Percentiles rank a stretch among this genome's conserved stretches.
Conservation (phyloP, 2,797 vertebrate genomes). For the Rhinatrema bivittatum region DNA sequence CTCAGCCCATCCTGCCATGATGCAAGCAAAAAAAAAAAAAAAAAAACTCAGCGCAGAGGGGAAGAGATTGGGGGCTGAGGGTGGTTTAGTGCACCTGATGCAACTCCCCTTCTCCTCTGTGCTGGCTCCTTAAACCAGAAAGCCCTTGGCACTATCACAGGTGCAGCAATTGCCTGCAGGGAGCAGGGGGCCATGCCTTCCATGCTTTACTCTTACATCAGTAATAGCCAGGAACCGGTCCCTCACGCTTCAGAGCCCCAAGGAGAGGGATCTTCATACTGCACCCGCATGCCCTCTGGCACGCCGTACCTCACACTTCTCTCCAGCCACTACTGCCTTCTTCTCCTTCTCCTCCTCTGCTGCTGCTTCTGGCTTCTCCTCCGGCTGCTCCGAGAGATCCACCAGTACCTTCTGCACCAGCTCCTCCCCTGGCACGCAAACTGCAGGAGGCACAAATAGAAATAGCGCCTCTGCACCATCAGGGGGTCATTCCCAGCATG, state of each 20-base stretch:
- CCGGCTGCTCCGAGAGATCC: slow-evolving; percentile 45
- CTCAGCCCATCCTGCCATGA: slow-evolving; percentile 60
- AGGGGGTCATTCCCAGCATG: too few relatives aligned
- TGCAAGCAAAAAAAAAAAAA: background rate
- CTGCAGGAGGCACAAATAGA: slow-evolving; percentile 4
- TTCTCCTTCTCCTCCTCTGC: too few relatives aligned
- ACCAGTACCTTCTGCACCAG: slow-evolving; percentile 56
- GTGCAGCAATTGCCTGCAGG: too few relatives aligned
- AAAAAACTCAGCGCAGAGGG: background rate
- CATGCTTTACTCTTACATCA: too few relatives aligned
- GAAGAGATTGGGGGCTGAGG: too few relatives aligned
- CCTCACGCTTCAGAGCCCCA: too few relatives aligned
- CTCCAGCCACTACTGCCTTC: slow-evolving; percentile 9
- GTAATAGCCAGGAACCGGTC: too few relatives aligned
- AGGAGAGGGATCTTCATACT: background rate
- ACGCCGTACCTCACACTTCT: slow-evolving; percentile 40
- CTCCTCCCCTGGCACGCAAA: slow-evolving; percentile 68
- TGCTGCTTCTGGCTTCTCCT: slow-evolving; percentile 5
- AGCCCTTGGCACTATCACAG: too few relatives aligned
- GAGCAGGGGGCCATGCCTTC: too few relatives aligned
- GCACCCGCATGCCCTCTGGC: background rate
- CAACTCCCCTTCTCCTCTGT: background rate
- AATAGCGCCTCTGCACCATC: background rate
- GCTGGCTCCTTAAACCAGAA: background rate
- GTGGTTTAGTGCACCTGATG: too few relatives aligned